phyloP scores from a whole-genome alignment of 2,888 invertebrate species.

The Linnaemya tessellans region DNA sequence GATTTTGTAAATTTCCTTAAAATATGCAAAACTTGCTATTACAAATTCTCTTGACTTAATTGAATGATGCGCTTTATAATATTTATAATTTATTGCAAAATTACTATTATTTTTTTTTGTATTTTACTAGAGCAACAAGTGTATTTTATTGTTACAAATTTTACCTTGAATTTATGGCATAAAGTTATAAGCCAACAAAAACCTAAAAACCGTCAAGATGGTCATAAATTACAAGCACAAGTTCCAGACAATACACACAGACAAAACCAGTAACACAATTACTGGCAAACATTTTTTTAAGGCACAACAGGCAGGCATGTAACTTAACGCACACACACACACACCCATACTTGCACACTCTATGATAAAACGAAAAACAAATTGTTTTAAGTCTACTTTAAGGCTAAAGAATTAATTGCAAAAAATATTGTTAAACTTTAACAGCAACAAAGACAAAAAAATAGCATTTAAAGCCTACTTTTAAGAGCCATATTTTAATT shows the following conservation, averaged over 20 bases:
- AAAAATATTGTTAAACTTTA: slow-evolving; percentile 11
- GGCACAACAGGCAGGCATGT: not conserved
- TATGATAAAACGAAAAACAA: not conserved
- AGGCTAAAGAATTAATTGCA: slow-evolving; percentile 48
- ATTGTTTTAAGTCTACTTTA: slow-evolving; percentile 33
- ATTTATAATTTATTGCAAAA: slow-evolving; percentile 14
- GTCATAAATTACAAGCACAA: slow-evolving; percentile 66
- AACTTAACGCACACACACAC: not conserved
- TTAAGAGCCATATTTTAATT: slow-evolving; percentile 54
- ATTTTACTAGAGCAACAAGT: slow-evolving; percentile 63
- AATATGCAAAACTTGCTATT: not conserved
- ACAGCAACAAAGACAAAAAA: not conserved
- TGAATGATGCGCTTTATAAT: not conserved
- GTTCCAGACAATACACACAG: slow-evolving; percentile 28
- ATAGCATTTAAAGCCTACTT: slow-evolving; percentile 60
- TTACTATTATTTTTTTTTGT: not conserved
- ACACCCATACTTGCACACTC: not conserved
- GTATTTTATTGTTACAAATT: slow-evolving; percentile 68
- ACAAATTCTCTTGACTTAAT: not conserved
- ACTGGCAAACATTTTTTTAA: slow-evolving; percentile 20
- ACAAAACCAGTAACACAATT: slow-evolving; percentile 50
- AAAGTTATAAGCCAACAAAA: slow-evolving; percentile 69
- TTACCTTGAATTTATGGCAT: slow-evolving; percentile 67
- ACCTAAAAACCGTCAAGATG: slow-evolving; percentile 69
- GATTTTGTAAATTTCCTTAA: not conserved